A percentile compares a stretch with the other conserved stretches of the same genome.
Evolutionary conservation across 1,140 invertebrate genomes (phyloP).

Genomic region (Rhopalosiphum maidis): DNA sequence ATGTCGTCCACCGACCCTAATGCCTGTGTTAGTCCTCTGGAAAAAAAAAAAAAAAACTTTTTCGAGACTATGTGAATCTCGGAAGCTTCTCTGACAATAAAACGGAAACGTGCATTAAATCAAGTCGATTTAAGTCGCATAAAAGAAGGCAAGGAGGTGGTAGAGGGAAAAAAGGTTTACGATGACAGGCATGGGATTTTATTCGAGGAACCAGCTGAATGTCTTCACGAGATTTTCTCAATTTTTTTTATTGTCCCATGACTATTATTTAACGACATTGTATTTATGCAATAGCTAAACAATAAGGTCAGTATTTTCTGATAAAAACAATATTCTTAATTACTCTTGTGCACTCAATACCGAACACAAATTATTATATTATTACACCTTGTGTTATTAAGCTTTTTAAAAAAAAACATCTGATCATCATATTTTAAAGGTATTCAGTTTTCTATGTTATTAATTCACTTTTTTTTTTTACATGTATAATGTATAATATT

Average conservation of each 20-base stretch:
- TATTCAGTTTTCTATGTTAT: neutral
- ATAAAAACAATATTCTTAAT: neutral
- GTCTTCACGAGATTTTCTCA: neutral
- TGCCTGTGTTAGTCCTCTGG: neutral
- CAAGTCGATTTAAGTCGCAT: constrained; percentile 49
- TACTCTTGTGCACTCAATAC: neutral
- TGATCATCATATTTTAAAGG: neutral
- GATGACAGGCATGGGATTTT: constrained; percentile 25
- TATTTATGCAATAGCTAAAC: neutral
- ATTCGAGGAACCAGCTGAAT: neutral
- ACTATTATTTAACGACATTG: neutral
- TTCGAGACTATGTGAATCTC: constrained; percentile 36
- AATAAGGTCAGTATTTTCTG: neutral
- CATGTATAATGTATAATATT: neutral
- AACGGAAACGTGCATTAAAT: constrained; percentile 50
- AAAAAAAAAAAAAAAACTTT: constrained; percentile 23
- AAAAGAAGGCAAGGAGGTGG: neutral
- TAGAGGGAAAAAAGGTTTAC: constrained; percentile 20
- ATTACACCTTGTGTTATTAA: neutral
- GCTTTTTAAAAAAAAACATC: neutral
- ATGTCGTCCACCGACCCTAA: neutral
- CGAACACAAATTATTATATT: neutral
- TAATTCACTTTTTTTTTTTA: too few species aligned
- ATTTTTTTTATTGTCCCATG: constrained; percentile 5
- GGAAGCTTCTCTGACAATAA: constrained; percentile 36